Conservation (phyloP, 2,113 vertebrate species). For the Ptyas mucosa region DNA sequence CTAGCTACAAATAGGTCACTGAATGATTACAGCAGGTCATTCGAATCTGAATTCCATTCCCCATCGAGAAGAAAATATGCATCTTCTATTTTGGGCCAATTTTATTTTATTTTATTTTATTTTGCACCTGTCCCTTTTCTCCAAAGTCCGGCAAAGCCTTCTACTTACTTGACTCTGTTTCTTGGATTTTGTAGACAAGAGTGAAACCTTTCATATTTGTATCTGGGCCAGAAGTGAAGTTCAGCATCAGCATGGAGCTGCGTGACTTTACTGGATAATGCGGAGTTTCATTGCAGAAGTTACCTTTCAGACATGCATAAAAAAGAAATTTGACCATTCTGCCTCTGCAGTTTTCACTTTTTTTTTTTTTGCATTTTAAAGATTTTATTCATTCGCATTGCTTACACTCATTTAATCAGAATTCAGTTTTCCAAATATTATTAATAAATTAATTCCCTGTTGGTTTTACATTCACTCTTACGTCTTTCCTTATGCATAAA, state of each 20-base stretch:
- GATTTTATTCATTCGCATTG: not conserved
- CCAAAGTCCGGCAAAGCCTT: not conserved
- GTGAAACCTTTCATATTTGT: constrained; percentile 24
- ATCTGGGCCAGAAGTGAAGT: not conserved
- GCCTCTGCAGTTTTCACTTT: not conserved
- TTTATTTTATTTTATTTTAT: not conserved
- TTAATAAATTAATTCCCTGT: not conserved
- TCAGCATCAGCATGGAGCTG: not conserved
- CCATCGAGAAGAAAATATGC: not conserved
- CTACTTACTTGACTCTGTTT: not conserved
- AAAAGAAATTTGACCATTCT: not conserved
- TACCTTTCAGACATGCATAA: constrained; percentile 9
- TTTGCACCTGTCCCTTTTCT: not conserved
- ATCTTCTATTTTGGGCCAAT: not conserved
- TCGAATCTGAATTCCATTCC: not conserved
- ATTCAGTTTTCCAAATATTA: not conserved
- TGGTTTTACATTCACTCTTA: not conserved
- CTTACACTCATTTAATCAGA: not conserved
- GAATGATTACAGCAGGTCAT: not conserved
- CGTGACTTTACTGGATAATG: not conserved
- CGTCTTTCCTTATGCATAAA: not conserved
- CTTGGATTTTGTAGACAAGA: not conserved
- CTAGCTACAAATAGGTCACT: not conserved
- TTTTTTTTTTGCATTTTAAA: not conserved
- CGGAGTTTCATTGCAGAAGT: not conserved